Conservation (phyloP, 2,888 invertebrate species). For the Labia minor region DNA sequence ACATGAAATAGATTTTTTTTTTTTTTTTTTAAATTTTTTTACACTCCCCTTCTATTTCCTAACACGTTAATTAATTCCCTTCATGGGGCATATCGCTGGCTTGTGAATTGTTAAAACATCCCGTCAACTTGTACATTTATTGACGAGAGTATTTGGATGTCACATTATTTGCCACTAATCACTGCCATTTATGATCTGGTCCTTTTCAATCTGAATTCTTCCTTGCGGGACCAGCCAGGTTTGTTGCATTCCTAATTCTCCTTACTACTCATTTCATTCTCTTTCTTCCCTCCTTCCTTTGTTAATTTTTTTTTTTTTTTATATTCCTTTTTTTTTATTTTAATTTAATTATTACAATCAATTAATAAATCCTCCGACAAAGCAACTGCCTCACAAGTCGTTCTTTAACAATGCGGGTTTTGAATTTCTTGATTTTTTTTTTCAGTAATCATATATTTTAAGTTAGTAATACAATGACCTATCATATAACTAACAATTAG, state of each 20-base stretch:
- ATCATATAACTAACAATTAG: not conserved
- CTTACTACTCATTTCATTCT: not conserved
- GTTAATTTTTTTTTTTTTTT: not conserved
- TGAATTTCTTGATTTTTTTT: not conserved
- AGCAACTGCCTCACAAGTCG: conserved; percentile 5
- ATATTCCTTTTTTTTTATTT: too few species aligned
- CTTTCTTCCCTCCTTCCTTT: not conserved
- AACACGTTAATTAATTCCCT: too few species aligned
- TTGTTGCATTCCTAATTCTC: not conserved
- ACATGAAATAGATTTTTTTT: too few species aligned
- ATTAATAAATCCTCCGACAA: not conserved
- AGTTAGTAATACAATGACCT: not conserved
- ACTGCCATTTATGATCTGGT: conserved; percentile 22
- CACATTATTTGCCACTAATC: conserved; percentile 23
- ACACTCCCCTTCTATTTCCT: too few species aligned
- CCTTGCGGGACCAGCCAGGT: conserved; percentile 7
- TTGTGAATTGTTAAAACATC: conserved; percentile 14
- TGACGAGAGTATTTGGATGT: conserved; percentile 17
- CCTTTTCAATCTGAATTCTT: conserved; percentile 8
- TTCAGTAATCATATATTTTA: not conserved
- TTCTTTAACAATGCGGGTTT: conserved; percentile 5
- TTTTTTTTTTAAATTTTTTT: too few species aligned
- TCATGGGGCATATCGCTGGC: not conserved
- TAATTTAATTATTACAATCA: not conserved
- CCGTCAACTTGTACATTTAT: too few species aligned